Percentiles rank a stretch among this genome's conserved stretches.
Conservation (phyloP, 2,888 invertebrate genomes). For the Nomada flava region DNA sequence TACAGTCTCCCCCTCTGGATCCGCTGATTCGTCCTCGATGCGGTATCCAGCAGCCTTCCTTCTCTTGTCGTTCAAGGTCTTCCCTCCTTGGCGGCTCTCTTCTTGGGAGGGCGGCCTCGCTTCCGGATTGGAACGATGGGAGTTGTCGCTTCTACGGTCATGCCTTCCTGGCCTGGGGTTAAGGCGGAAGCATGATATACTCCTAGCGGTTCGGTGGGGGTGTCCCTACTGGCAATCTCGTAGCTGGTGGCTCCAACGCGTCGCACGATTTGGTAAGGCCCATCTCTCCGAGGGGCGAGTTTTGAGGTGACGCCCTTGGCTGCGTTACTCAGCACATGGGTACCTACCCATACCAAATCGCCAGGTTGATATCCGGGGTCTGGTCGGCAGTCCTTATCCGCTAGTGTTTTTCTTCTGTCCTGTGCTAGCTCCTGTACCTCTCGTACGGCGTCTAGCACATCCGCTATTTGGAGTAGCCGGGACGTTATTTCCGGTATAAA, state of each 20-base stretch:
- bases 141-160: too few species aligned
- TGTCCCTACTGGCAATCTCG: not conserved
- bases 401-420: not conserved
- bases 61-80: too few species aligned
- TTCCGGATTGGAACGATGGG: not conserved
- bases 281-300: conserved; percentile 2
- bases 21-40: too few species aligned
- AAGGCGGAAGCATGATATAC: not conserved
- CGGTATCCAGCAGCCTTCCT: too few species aligned
- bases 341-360: not conserved
- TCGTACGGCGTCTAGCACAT: not conserved
- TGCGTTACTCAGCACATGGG: not conserved
- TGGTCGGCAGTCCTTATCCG: not conserved
- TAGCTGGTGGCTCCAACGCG: not conserved
- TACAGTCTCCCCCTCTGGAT: too few species aligned
- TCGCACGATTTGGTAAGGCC: not conserved
- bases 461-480: not conserved
- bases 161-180: not conserved
- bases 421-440: not conserved
- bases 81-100: not conserved
- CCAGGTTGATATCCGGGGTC: not conserved
- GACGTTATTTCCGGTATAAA: conserved; percentile 8
- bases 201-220: not conserved
- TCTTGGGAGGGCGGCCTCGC: not conserved
- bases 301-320: not conserved